Evolutionary conservation across 2,113 vertebrate genomes (phyloP), one percentile per base, ranked within the genome.

Genomic region (Toxostoma redivivum): DNA sequence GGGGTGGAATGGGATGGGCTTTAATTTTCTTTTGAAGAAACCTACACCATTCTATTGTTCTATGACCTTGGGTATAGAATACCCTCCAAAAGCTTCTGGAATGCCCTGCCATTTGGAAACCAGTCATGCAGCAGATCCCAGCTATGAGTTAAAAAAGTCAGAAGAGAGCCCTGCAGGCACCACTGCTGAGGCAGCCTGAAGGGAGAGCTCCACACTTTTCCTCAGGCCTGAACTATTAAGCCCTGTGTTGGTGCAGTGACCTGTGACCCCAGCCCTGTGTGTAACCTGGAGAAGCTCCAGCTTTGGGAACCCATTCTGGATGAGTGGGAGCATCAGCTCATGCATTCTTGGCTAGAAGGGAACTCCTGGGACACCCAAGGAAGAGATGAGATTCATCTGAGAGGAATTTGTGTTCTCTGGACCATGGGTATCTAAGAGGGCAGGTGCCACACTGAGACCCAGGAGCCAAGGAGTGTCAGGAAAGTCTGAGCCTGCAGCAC

Each of bases 1-100:
- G n/a, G 10, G n/a, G 2, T 53, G 11, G 47, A 9, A 76, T 0
- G 0, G 16, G 17, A 19, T 69, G 40, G 40, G 14, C 9, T 74
- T 35, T 89, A 40, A 40, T 69, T 23, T 42, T 31, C 27, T 38
- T 40, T 54, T 27, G 54, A 51, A 51, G 27, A 51, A 74, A 22
- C 3, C n/a, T 21, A 47, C 15, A 47, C 25, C 17, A 61, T 47
- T 60, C 45, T 22, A 30, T 19, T 25, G 56, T 35, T 89, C 30
- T 16, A 19, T 27, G 47, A 51, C 28, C 12, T 33, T 33, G 76
- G 38, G 11, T 31, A 12, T 58, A 28, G n/a, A 61, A 93, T 64
- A 21, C 31, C 13, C 54, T 70, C 28, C 51, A 86, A 51, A 76
- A 81, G 1, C 73, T 90, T 42, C n/a, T 87, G 60, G 37, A 74